Conservation (phyloP, 1,140 invertebrate genomes). For the Aradophagus sp. region DNA sequence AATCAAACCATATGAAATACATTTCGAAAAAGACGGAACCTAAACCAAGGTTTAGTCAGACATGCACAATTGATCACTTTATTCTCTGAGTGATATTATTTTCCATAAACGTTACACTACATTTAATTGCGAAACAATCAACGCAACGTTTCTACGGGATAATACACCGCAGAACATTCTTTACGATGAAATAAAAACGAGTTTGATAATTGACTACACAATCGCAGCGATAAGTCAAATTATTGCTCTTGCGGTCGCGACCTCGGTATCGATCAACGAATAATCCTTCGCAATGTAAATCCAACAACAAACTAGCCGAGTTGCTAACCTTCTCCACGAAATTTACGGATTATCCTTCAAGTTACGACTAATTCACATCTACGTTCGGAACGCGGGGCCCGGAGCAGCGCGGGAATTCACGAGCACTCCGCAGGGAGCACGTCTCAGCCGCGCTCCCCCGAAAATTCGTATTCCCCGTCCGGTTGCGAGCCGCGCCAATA, state of each 20-base stretch:
- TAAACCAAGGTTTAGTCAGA: too few species aligned
- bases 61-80: too few species aligned
- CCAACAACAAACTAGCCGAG: slow-evolving; percentile 35
- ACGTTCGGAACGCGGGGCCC: slow-evolving; percentile 40
- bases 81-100: too few species aligned
- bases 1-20: too few species aligned
- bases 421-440: slow-evolving; percentile 44
- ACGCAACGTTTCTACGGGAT: too few species aligned
- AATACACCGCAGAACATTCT: too few species aligned
- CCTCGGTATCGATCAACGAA: slow-evolving; percentile 38
- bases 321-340: slow-evolving; percentile 35
- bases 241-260: slow-evolving; percentile 14
- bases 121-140: too few species aligned
- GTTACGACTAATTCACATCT: slow-evolving; percentile 55
- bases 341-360: slow-evolving; percentile 48
- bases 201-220: slow-evolving; percentile 7
- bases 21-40: too few species aligned
- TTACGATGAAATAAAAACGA: too few species aligned
- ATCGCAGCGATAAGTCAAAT: slow-evolving; percentile 12
- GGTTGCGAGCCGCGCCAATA: slow-evolving; percentile 54
- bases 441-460: slow-evolving; percentile 39
- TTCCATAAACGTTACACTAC: too few species aligned
- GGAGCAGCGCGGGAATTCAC: slow-evolving; percentile 43
- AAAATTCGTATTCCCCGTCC: slow-evolving; percentile 45
- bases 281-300: slow-evolving; percentile 49